These are phyloP conservation scores for Brachypalpus laphriformis DNA, from an alignment of 2,888 invertebrate species.

Conservation along the genomic window DNA sequence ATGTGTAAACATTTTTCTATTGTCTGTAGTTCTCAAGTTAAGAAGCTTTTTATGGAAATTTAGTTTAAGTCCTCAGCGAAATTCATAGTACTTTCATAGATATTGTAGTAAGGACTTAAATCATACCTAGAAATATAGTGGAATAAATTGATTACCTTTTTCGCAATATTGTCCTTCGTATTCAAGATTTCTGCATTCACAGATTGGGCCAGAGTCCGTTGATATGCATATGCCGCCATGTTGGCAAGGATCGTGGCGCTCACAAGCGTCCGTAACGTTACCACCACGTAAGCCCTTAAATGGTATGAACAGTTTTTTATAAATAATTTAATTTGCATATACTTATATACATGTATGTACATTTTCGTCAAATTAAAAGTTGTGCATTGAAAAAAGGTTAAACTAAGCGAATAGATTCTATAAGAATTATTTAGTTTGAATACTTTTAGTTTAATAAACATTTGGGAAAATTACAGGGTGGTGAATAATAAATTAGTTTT, in stretches of 20 bases:
- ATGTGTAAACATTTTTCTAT: too few species aligned
- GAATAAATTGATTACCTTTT: constrained; percentile 88
- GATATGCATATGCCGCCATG: constrained; percentile 98
- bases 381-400: neutral
- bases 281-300: constrained; percentile 80
- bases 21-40: too few species aligned
- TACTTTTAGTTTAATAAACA: neutral
- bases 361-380: neutral
- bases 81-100: too few species aligned
- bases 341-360: neutral
- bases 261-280: constrained; percentile 92
- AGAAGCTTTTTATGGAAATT: too few species aligned
- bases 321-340: neutral
- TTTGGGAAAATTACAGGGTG: neutral
- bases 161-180: constrained; percentile 97
- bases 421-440: too few species aligned
- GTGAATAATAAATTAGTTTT: neutral
- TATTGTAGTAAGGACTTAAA: too few species aligned
- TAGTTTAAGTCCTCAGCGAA: too few species aligned
- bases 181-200: constrained; percentile 96
- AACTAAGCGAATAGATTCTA: neutral
- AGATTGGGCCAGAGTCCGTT: constrained; percentile 96
- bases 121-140: too few species aligned
- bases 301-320: neutral
- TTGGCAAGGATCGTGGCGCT: constrained; percentile 95